These are phyloP conservation scores for Triplophysa tibetana DNA, from an alignment of 2,113 vertebrate species.

Conservation along the genomic window DNA sequence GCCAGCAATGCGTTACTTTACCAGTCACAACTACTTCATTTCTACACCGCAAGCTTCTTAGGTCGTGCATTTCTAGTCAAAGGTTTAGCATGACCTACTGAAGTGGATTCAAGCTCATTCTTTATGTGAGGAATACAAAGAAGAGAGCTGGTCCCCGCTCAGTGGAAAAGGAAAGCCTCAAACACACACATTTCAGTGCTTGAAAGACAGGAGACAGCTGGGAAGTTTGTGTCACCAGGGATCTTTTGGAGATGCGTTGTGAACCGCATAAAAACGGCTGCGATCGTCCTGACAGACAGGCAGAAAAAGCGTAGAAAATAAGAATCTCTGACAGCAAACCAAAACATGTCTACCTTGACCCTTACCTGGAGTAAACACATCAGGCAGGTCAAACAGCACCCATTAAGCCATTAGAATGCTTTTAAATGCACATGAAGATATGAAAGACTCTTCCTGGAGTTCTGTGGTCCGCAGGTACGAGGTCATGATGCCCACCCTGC, in stretches of 20 bases:
- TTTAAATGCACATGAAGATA: constrained; percentile 47
- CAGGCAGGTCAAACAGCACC: background rate
- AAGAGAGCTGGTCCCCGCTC: constrained; percentile 60
- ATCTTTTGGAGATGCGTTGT: constrained; percentile 17
- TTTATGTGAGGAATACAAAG: constrained; percentile 75
- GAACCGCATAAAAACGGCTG: background rate
- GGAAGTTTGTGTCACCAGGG: constrained; percentile 38
- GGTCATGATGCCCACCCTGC: constrained; percentile 39
- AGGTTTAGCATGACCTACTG: constrained; percentile 63
- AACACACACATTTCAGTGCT: constrained; percentile 38
- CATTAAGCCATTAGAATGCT: constrained; percentile 28
- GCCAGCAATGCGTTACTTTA: constrained; percentile 25
- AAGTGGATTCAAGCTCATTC: constrained; percentile 74
- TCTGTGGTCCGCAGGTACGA: constrained; percentile 49
- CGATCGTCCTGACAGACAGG: constrained; percentile 30
- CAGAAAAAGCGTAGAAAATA: background rate
- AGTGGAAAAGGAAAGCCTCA: constrained; percentile 6
- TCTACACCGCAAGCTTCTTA: constrained; percentile 59
- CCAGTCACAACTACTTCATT: constrained; percentile 59
- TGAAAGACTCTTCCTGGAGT: constrained; percentile 45
- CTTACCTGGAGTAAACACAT: constrained; percentile 9
- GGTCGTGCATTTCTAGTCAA: constrained; percentile 55
- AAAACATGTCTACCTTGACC: constrained; percentile 11
- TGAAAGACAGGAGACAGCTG: constrained; percentile 28
- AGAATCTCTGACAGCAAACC: background rate